Conservation (phyloP, 2,797 vertebrate species). For the Novumbra hubbsi region DNA sequence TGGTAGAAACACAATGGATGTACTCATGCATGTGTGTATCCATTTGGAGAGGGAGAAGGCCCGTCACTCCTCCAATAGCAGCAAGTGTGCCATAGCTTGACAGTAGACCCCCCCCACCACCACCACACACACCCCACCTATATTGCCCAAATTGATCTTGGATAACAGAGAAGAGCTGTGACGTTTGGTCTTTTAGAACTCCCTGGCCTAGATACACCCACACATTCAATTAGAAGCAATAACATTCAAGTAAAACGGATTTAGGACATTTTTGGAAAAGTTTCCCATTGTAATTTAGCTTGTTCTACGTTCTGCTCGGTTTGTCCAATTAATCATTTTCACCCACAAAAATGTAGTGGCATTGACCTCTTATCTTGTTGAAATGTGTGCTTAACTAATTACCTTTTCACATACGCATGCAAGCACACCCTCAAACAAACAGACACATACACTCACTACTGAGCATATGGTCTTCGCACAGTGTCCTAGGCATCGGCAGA, state of each 20-base stretch:
- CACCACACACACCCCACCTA: constrained; percentile 50
- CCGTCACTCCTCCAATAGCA: constrained; percentile 64
- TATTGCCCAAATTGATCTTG: constrained; percentile 48
- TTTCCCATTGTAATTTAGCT: too few relatives aligned
- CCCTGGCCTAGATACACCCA: constrained; percentile 50
- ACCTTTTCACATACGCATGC: constrained; percentile 44
- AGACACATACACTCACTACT: constrained; percentile 36
- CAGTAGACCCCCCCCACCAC: constrained; percentile 28
- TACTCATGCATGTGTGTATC: constrained; percentile 78
- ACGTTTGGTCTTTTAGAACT: constrained; percentile 67
- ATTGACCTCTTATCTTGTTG: too few relatives aligned
- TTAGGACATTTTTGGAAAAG: too few relatives aligned
- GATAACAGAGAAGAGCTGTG: constrained; percentile 75
- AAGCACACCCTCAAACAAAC: constrained; percentile 57
- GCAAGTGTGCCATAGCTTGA: constrained; percentile 73
- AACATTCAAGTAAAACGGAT: constrained; percentile 32
- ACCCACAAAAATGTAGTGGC: too few relatives aligned
- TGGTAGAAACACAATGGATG: constrained; percentile 74
- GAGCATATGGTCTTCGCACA: constrained; percentile 79
- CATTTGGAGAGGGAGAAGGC: constrained; percentile 59
- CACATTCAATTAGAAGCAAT: constrained; percentile 12
- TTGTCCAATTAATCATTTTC: too few relatives aligned
- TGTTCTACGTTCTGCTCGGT: too few relatives aligned
- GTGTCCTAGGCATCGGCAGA: constrained; percentile 47
- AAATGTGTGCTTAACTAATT: too few relatives aligned